Base-by-base conservation (phyloP, 2,888 invertebrate genomes). In the Oasisia sp. region DNA sequence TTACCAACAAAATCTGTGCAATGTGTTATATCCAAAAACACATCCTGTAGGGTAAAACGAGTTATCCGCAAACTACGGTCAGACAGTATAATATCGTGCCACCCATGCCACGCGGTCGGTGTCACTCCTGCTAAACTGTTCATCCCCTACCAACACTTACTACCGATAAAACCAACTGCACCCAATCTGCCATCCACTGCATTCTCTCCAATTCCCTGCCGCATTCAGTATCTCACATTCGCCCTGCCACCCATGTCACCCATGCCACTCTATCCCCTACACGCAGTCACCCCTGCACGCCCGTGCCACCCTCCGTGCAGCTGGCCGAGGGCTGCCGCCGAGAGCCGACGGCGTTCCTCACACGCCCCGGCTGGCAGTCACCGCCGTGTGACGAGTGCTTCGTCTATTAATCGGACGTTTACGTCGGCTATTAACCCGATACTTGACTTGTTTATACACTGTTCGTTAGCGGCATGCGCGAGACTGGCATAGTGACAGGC, bases 381-480 rank as follows among this genome's bases (percentile, higher is more conserved):
- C 50, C 50, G 50, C 74, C n/a, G 74, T 74, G 74, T 74, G 74
- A 19, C 74, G 74, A 74, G 74, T 50, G 50, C 74, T n/a, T 19
- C n/a, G 74, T 74, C 14, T 74, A 19, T 74, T 74, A 74, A 74
- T 74, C 74, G 74, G 74, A 74, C 74, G 74, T 74, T 74, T 74
- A 74, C 74, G 74, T 74, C 74, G n/a, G 74, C 74, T 74, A 74
- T 74, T 74, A 74, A 74, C 74, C 74, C 74, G n/a, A 74, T 74
- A 74, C 74, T 27, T n/a, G 74, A 27, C 74, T 74, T 74, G 74
- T n/a, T 74, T 74, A 74, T 74, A 74, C 74, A 74, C 19, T 74
- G 74, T 74, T 74, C 74, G 74, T 74, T 74, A 74, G 5, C n/a
- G 74, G 74, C 74, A 74, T 27, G 74, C 74, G 74, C 3, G 74